Conservation (phyloP, 92 coral and sea anemone genomes). For the Diadumene lineata region DNA sequence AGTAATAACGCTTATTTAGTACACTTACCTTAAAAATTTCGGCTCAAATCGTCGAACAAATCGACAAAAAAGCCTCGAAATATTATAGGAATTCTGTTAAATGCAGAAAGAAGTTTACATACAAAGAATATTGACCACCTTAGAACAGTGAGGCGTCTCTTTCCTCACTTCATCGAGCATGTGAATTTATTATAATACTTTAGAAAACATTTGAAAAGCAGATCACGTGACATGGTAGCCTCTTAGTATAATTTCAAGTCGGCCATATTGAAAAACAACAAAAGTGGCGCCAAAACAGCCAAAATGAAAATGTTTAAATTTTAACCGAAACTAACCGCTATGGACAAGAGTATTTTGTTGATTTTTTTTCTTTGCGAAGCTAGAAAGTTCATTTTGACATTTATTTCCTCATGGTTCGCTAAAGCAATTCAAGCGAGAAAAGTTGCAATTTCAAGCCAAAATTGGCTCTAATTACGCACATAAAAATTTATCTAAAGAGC, state of each 20-base stretch:
- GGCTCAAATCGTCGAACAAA: neutral
- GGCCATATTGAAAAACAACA: neutral
- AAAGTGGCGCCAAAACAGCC: slow-evolving; percentile 8
- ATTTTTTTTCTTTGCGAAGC: neutral
- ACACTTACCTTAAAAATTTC: neutral
- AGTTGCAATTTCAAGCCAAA: neutral
- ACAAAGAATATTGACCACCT: slow-evolving; percentile 1
- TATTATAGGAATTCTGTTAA: neutral
- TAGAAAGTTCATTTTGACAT: too few relatives aligned
- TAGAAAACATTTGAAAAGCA: neutral
- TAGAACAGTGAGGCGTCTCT: slow-evolving; percentile 21
- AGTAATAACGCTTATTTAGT: neutral
- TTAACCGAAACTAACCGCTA: neutral
- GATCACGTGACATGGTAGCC: slow-evolving; percentile 30
- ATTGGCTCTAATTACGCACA: too few relatives aligned
- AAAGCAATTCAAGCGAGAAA: neutral
- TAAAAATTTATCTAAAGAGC: too few relatives aligned
- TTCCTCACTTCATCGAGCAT: slow-evolving; percentile 23
- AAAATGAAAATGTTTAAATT: slow-evolving; percentile 28
- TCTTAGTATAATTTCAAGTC: neutral
- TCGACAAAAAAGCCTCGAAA: neutral
- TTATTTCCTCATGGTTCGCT: too few relatives aligned
- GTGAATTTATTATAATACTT: slow-evolving; percentile 2
- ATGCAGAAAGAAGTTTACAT: neutral
- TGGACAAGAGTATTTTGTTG: neutral